These are phyloP conservation scores for Bradysia coprophila DNA, from an alignment of 1,140 invertebrate genomes.

Conservation along the genomic window DNA sequence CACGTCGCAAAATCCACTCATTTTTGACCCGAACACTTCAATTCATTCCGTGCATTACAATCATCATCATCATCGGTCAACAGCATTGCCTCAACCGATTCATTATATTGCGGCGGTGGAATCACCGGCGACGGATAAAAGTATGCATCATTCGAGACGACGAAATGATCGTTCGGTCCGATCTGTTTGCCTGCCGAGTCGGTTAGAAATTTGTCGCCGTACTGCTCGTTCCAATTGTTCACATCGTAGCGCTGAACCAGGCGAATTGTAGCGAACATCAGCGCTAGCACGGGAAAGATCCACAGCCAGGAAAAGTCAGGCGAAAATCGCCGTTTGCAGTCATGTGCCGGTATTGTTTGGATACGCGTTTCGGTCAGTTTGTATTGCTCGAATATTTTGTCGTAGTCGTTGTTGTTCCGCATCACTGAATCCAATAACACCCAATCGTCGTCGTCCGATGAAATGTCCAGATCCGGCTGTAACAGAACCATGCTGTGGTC, in stretches of 20 bases:
- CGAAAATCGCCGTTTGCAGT: neutral
- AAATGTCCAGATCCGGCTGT: neutral
- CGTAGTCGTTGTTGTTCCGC: neutral
- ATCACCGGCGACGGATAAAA: neutral
- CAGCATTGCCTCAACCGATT: neutral
- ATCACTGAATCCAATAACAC: neutral
- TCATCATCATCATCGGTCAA: neutral
- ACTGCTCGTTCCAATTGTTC: no score
- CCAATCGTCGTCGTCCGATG: neutral
- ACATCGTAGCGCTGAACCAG: no score
- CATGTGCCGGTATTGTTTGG: neutral
- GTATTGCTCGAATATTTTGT: neutral
- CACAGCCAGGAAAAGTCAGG: neutral
- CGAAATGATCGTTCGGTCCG: neutral
- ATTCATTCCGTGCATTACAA: no score
- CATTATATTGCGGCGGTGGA: neutral
- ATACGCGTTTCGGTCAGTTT: neutral
- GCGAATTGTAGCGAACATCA: neutral
- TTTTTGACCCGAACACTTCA: no score
- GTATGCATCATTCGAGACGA: neutral
- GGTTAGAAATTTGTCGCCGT: neutral
- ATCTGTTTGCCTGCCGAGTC: neutral
- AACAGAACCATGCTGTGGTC: neutral
- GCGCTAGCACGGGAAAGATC: neutral
- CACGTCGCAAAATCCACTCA: no score